Percentiles rank a stretch among this genome's conserved stretches.
phyloP scores from a whole-genome alignment of 2,113 vertebrate species.

The mouse (Mus musculus) region GRCm39 chr7:101319501-101320000 shows the following conservation, averaged over 20 bases:
- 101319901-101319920: background rate
- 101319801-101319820: background rate
- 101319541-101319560: background rate
- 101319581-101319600: too few species aligned
- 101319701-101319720: background rate
- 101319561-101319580: too few species aligned
- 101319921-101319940: background rate
- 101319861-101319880: background rate
- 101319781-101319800: background rate
- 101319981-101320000: conserved; percentile 15
- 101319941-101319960: conserved; percentile 23
- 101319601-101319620: too few species aligned
- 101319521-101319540: background rate
- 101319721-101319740: background rate
- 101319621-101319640: too few species aligned
- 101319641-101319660: too few species aligned
- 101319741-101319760: background rate
- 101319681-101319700: too few species aligned
- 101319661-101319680: too few species aligned
- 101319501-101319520: background rate
- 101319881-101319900: background rate
- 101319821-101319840: background rate
- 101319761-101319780: background rate
- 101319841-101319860: background rate
- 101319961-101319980: background rate